Evolutionary conservation across 2,113 vertebrate genomes (phyloP), one percentile per base, ranked within the genome.

Genomic region (Myrmecobius fasciatus): DNA sequence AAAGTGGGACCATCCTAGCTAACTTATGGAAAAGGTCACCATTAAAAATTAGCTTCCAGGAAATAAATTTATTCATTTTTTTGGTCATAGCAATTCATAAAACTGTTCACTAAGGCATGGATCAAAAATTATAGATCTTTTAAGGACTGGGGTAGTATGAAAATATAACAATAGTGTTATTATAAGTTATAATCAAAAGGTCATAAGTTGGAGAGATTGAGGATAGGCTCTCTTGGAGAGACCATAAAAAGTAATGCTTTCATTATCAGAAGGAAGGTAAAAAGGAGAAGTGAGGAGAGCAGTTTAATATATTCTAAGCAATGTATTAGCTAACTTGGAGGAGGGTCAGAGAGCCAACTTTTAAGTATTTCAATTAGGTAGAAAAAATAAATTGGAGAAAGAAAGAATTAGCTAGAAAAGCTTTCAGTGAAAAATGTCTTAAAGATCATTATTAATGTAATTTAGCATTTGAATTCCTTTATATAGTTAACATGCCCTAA

Each of bases 401-500:
- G 60, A 75, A 75, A 75, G 67, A 83, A 43, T 43, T 83, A 83
- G n/a, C n/a, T 83, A 26, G 36, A 83, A 83, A 83, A 43, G n/a
- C n/a, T 83, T 83, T 83, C 20, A 43, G 36, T 83, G 67, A 83
- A 43, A 67, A 43, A 43, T 83, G 67, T 12, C n/a, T 83, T 83
- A 83, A 83, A 83, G 67, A 83, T 83, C 67, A 83, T 83, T 83
- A 83, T 83, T 83, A 83, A 83, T 83, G 67, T 83, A 83, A 83
- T 83, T 83, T 83, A 83, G 67, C n/a, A 83, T 83, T 83, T 83
- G n/a, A 83, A 20, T 83, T 83, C n/a, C 67, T 83, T 83, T 43
- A 83, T n/a, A 43, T 83, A 83, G 67, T 83, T 83, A 83, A 83
- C n/a, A 83, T 43, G 67, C 67, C n/a, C 67, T 83, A 83, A 83